phyloP scores from a whole-genome alignment of 2,113 vertebrate genomes.

The Bubo blakistoni region DNA sequence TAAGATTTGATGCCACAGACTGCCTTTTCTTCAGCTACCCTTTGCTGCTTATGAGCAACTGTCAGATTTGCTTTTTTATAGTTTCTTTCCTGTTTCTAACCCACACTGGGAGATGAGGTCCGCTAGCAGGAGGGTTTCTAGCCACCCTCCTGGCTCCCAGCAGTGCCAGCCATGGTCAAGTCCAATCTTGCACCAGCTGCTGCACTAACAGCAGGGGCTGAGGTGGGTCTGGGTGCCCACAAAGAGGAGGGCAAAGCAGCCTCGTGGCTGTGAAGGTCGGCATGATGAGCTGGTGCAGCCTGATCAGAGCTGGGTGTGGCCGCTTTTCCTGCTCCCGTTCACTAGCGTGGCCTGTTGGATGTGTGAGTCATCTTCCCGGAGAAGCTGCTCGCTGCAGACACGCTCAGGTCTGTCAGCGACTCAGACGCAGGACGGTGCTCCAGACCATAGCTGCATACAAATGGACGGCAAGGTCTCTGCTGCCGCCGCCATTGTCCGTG shows the following conservation, averaged over 20 bases:
- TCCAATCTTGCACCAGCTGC: background rate
- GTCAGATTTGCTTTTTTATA: background rate
- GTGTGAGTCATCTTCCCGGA: background rate
- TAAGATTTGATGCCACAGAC: background rate
- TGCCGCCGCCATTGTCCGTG: accelerated
- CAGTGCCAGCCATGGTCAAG: accelerated
- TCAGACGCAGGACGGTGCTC: background rate
- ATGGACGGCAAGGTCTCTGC: background rate
- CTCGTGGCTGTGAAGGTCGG: background rate
- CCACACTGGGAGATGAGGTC: background rate
- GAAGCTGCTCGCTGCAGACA: background rate
- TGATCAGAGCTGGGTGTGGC: background rate
- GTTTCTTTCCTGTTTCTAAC: background rate
- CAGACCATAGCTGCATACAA: background rate
- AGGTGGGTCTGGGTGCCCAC: background rate
- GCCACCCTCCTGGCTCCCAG: background rate
- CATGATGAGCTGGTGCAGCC: background rate
- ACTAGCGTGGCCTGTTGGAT: background rate
- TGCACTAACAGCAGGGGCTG: background rate
- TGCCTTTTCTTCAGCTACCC: background rate
- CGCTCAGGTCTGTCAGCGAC: background rate
- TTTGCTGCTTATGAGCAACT: background rate
- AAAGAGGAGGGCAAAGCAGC: background rate
- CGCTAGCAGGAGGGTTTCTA: background rate
- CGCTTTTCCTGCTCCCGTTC: background rate